Evolutionary conservation across 2,797 vertebrate species (phyloP).

Genomic region (Crax fasciolata): DNA sequence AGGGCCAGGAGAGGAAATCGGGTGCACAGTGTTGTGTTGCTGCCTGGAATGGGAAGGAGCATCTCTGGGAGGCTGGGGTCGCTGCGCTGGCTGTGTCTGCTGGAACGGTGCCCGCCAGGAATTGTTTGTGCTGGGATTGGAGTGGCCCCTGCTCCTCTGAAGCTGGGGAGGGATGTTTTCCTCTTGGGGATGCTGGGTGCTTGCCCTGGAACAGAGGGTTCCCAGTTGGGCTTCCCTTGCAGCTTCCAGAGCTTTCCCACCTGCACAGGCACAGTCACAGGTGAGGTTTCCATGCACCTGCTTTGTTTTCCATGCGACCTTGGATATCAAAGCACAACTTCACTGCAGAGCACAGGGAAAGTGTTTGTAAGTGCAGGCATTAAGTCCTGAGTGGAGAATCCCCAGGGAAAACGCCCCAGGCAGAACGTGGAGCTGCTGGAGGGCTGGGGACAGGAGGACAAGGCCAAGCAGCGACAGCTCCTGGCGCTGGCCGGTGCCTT

Average conservation of each 20-base stretch:
- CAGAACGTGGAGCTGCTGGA: not conserved
- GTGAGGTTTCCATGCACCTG: not conserved
- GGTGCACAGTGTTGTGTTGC: not conserved
- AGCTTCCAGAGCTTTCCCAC: not conserved
- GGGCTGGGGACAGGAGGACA: not conserved
- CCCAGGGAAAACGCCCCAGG: not conserved
- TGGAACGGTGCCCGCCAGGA: not conserved
- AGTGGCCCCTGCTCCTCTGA: not conserved
- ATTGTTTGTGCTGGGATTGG: not conserved
- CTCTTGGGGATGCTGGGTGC: not conserved
- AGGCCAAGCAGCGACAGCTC: not conserved
- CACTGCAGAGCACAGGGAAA: not conserved
- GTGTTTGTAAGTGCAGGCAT: not conserved
- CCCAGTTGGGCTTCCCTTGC: not conserved
- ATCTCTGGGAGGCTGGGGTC: rapidly evolving
- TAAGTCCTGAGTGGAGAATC: too few relatives aligned
- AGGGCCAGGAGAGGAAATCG: not conserved
- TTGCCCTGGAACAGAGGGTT: not conserved
- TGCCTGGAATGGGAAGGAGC: not conserved
- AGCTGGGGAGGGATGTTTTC: not conserved
- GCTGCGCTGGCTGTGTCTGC: not conserved
- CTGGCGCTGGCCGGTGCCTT: rapidly evolving
- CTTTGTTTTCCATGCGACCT: not conserved
- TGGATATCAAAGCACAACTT: not conserved
- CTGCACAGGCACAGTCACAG: not conserved